Evolutionary conservation across 1,140 invertebrate genomes (phyloP).

Genomic region (Eurosta solidaginis): DNA sequence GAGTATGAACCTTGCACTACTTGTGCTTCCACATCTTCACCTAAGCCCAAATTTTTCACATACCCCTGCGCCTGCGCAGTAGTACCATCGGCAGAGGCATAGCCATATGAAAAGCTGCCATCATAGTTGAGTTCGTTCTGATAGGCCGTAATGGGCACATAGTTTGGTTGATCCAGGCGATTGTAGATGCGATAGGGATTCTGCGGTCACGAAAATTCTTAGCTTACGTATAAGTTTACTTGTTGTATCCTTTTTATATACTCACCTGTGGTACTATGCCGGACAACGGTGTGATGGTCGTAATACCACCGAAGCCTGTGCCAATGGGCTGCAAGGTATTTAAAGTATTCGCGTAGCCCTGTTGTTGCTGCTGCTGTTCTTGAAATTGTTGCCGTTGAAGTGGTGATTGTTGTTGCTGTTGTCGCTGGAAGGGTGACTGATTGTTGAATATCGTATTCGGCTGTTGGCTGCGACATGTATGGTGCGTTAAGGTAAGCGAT

Average conservation of each 20-base stretch:
- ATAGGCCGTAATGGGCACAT: conserved; percentile 65
- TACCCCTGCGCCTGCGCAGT: conserved; percentile 66
- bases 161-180: conserved; percentile 46
- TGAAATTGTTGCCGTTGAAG: conserved; percentile 41
- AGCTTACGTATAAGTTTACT: neutral
- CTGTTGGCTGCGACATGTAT: conserved; percentile 33
- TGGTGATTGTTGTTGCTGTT: conserved; percentile 34
- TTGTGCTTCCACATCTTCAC: conserved; percentile 62
- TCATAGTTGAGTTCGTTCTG: conserved; percentile 67
- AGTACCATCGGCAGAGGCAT: conserved; percentile 68
- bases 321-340: conserved; percentile 31
- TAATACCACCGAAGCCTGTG: conserved; percentile 22
- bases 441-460: conserved; percentile 43
- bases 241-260: neutral
- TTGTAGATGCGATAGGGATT: conserved; percentile 29
- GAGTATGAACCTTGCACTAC: conserved; percentile 63
- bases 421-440: conserved; percentile 44
- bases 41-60: conserved; percentile 63
- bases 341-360: conserved; percentile 42
- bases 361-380: conserved; percentile 45
- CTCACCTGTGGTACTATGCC: neutral
- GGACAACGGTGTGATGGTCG: conserved; percentile 29
- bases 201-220: conserved; percentile 30
- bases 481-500: conserved; percentile 28
- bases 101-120: conserved; percentile 63